phyloP scores from a whole-genome alignment of 2,113 vertebrate species.

The Dasyurus viverrinus region DNA sequence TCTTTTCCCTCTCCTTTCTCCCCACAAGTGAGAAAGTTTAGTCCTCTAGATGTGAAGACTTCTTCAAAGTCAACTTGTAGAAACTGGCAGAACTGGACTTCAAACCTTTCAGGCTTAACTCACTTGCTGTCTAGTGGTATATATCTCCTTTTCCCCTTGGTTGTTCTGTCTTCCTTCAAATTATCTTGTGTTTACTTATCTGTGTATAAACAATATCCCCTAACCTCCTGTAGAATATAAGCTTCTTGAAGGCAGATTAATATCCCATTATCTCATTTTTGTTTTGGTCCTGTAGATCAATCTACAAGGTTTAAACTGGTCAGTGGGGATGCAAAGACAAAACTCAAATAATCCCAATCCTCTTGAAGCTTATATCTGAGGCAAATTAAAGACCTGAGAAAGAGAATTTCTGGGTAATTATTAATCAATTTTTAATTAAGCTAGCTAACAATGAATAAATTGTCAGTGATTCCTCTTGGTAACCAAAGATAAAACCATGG shows the following conservation, averaged over 20 bases:
- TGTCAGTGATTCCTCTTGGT: not conserved
- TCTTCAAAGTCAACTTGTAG: not conserved
- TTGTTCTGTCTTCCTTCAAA: not conserved
- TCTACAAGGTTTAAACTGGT: not conserved
- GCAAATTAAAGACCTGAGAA: not conserved
- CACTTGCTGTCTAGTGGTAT: not conserved
- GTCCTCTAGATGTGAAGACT: not conserved
- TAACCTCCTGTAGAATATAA: not conserved
- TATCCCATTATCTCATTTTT: not conserved
- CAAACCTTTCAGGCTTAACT: too few relatives aligned
- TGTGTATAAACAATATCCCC: not conserved
- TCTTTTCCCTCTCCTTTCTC: not conserved
- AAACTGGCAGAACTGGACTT: too few relatives aligned
- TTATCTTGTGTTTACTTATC: not conserved
- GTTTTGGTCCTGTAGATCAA: not conserved
- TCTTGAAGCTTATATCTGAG: not conserved
- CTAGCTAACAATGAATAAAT: not conserved
- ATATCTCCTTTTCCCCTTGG: not conserved
- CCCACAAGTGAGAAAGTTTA: not conserved
- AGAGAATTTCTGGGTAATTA: not conserved
- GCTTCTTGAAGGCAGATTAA: not conserved
- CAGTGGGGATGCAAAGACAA: not conserved
- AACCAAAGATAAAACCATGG: not conserved
- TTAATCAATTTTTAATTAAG: not conserved
- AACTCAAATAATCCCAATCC: not conserved